Conservation (phyloP, 2,113 vertebrate species). For the Falcunculus frontatus region DNA sequence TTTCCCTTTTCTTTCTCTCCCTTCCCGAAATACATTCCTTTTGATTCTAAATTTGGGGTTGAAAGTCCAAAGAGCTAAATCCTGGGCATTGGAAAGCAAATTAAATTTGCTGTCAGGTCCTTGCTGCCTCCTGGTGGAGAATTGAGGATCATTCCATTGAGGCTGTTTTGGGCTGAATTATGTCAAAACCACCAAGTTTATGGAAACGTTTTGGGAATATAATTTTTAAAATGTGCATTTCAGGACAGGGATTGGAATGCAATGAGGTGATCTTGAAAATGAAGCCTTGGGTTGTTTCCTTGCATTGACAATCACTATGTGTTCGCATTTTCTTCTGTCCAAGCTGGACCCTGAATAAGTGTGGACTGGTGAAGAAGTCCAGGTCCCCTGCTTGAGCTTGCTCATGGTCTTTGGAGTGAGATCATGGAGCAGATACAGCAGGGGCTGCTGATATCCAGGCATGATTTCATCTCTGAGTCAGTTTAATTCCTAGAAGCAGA, state of each 20-base stretch:
- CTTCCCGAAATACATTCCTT: background rate
- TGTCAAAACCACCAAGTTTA: background rate
- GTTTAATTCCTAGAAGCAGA: constrained; percentile 29
- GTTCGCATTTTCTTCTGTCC: background rate
- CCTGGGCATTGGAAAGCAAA: background rate
- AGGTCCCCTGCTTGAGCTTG: background rate
- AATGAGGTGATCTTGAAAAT: background rate
- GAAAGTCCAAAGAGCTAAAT: background rate
- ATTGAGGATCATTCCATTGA: background rate
- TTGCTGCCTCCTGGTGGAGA: constrained; percentile 63
- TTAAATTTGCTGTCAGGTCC: background rate
- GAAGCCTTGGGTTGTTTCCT: background rate
- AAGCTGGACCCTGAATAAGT: background rate
- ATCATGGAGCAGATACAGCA: background rate
- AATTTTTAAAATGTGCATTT: background rate
- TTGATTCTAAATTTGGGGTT: background rate
- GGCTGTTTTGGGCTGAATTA: background rate
- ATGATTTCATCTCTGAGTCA: constrained; percentile 13
- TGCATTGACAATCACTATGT: background rate
- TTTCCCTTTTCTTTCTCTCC: background rate
- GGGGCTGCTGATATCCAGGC: background rate
- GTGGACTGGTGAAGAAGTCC: background rate
- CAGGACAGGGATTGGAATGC: background rate
- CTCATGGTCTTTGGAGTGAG: background rate
- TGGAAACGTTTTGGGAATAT: background rate